A percentile compares a stretch with the other conserved stretches of the same genome.
These are phyloP conservation scores for Ptycholaimellus sp. DNA, from an alignment of 2,888 invertebrate genomes.

Conservation along the genomic window DNA sequence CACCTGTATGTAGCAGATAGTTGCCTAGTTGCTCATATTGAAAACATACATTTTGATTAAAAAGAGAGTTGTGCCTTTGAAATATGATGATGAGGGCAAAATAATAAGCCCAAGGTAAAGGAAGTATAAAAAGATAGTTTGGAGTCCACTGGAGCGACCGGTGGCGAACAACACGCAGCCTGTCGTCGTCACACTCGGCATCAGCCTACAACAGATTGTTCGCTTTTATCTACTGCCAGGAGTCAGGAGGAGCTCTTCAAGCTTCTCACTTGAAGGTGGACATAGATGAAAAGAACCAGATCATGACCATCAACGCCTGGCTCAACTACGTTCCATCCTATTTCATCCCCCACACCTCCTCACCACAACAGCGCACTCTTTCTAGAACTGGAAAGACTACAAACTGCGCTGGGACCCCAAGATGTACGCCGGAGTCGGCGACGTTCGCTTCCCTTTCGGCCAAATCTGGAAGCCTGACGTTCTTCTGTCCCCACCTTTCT, in stretches of 20 bases:
- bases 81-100: too few relatives aligned
- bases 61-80: too few relatives aligned
- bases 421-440: slow-evolving; percentile 15
- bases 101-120: too few relatives aligned
- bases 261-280: slow-evolving; percentile 7
- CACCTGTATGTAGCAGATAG: too few relatives aligned
- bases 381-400: slow-evolving; percentile 14
- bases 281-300: slow-evolving; percentile 19
- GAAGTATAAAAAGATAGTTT: too few relatives aligned
- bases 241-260: not conserved
- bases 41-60: too few relatives aligned
- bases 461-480: slow-evolving; percentile 17
- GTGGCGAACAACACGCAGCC: slow-evolving; percentile 15
- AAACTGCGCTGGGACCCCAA: slow-evolving; percentile 15
- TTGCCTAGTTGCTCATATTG: too few relatives aligned
- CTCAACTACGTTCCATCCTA: slow-evolving; percentile 15
- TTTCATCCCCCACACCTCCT: too few relatives aligned
- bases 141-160: slow-evolving; percentile 15
- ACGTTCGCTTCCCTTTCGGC: slow-evolving; percentile 14
- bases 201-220: slow-evolving; percentile 16
- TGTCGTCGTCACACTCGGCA: slow-evolving; percentile 13
- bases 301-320: slow-evolving; percentile 16
- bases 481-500: too few relatives aligned
- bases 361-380: not conserved
- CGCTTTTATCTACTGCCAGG: slow-evolving; percentile 1